These are phyloP conservation scores for Stenurella melanura DNA, from an alignment of 2,888 invertebrate genomes.

Conservation along the genomic window DNA sequence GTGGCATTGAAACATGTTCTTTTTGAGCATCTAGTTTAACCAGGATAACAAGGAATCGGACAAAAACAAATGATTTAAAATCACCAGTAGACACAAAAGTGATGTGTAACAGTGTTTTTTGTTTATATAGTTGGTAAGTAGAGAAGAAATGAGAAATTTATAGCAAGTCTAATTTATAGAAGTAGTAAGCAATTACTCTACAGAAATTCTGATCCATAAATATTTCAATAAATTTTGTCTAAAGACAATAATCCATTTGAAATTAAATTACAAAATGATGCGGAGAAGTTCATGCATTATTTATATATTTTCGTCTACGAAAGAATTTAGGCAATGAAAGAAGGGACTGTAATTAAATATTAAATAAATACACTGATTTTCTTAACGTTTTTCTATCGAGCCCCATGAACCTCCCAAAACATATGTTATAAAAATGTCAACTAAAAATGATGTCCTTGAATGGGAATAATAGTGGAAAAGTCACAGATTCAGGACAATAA, in stretches of 20 bases:
- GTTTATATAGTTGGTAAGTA: slow-evolving; percentile 32
- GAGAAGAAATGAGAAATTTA: slow-evolving; percentile 34
- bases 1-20: slow-evolving; percentile 22
- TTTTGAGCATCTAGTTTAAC: slow-evolving; percentile 3
- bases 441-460: too few relatives aligned
- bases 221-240: slow-evolving; percentile 21
- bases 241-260: slow-evolving; percentile 42
- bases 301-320: not conserved
- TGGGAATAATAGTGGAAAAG: too few relatives aligned
- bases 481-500: too few relatives aligned
- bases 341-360: not conserved
- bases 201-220: slow-evolving; percentile 30
- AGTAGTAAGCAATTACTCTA: slow-evolving; percentile 33
- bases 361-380: not conserved
- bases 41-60: not conserved
- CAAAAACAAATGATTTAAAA: slow-evolving; percentile 7
- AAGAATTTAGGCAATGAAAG: slow-evolving; percentile 3
- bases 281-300: slow-evolving; percentile 25
- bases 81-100: slow-evolving; percentile 13
- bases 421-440: too few relatives aligned
- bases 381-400: not conserved
- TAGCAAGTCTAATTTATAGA: slow-evolving; percentile 35
- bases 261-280: slow-evolving; percentile 1
- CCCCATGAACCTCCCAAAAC: not conserved
- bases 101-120: slow-evolving; percentile 31